Conservation (phyloP, 2,113 vertebrate genomes). For the Cyanoramphus novaezelandiae region DNA sequence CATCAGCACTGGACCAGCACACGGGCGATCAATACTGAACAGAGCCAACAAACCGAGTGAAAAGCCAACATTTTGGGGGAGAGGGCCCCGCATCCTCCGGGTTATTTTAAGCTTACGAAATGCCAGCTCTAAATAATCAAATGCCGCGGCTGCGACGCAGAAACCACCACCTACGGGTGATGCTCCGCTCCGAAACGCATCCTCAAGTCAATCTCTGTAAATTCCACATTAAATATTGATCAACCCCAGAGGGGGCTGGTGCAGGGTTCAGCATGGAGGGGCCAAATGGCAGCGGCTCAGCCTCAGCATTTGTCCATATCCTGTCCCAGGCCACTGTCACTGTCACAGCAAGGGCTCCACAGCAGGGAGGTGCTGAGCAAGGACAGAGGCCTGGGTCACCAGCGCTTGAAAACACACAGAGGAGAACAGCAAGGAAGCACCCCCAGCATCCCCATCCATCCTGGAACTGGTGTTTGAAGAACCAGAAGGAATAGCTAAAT, state of each 20-base stretch:
- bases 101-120: constrained; percentile 12
- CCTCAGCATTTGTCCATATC: background rate
- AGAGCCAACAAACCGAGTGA: background rate
- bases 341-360: background rate
- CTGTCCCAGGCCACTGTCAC: background rate
- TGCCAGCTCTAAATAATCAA: constrained; percentile 49
- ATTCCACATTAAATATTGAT: constrained; percentile 83
- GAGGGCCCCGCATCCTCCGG: background rate
- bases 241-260: constrained; percentile 67
- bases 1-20: accelerated
- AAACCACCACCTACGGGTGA: constrained; percentile 80
- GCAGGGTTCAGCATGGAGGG: constrained; percentile 47
- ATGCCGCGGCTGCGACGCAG: constrained; percentile 56
- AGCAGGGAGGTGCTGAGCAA: background rate
- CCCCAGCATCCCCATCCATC: background rate
- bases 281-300: background rate
- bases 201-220: constrained; percentile 77
- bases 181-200: constrained; percentile 76
- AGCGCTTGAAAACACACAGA: background rate
- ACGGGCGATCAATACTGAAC: background rate
- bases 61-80: constrained; percentile 36
- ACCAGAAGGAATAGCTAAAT: background rate
- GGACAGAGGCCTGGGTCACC: background rate
- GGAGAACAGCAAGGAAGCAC: background rate
- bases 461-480: background rate